phyloP scores from a whole-genome alignment of 2,888 invertebrate species.

The Megastigmus dorsalis region DNA sequence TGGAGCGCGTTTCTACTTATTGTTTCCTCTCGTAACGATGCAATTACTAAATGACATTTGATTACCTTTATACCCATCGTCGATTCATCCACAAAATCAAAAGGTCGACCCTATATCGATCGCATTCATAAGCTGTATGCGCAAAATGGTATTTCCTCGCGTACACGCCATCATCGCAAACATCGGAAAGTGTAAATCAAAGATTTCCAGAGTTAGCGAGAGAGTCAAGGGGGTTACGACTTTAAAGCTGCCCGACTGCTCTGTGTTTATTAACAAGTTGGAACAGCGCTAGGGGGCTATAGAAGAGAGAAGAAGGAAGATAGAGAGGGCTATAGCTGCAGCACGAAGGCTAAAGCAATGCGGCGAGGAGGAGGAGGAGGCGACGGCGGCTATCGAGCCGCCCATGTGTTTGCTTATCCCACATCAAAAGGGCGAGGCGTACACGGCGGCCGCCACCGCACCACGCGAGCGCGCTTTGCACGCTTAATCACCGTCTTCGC shows the following conservation, averaged over 20 bases:
- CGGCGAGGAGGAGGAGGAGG: slow-evolving; percentile 55
- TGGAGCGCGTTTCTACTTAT: too few relatives aligned
- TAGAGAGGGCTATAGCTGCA: background rate
- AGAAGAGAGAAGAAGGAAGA: background rate
- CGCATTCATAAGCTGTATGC: too few relatives aligned
- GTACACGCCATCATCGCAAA: background rate
- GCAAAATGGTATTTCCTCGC: too few relatives aligned
- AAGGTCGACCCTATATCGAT: too few relatives aligned
- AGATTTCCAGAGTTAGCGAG: background rate
- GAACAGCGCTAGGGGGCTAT: too few relatives aligned
- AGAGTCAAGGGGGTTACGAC: background rate
- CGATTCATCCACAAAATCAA: too few relatives aligned
- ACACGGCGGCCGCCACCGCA: slow-evolving; percentile 57
- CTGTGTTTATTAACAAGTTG: slow-evolving; percentile 37
- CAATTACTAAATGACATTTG: too few relatives aligned
- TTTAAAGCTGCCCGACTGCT: background rate
- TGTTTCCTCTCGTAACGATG: too few relatives aligned
- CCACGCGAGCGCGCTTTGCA: too few relatives aligned
- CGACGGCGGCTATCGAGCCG: slow-evolving; percentile 55
- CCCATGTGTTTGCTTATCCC: slow-evolving; percentile 66
- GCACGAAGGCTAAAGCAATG: slow-evolving; percentile 63
- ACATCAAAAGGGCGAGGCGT: slow-evolving; percentile 71
- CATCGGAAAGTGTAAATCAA: slow-evolving; percentile 4
- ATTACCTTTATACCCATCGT: too few relatives aligned
- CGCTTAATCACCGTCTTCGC: slow-evolving; percentile 65